Evolutionary conservation across 2,113 vertebrate genomes (phyloP).

Genomic region (Tretioscincus oriximinensis): DNA sequence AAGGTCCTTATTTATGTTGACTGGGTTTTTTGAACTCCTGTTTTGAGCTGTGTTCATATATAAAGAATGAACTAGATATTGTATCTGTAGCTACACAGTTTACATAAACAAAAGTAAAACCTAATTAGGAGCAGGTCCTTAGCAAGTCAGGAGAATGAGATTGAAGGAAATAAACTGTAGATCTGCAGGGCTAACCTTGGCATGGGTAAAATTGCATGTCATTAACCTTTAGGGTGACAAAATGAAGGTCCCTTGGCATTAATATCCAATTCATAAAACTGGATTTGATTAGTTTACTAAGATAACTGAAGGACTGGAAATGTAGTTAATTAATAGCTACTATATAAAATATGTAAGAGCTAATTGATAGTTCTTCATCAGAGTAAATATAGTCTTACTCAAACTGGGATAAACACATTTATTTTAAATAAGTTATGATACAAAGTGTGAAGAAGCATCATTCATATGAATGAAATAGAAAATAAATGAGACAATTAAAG

Average conservation of each 20-base stretch:
- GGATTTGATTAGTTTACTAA: not conserved
- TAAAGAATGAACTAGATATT: not conserved
- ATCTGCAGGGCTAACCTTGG: not conserved
- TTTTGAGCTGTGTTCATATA: not conserved
- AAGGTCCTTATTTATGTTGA: too few relatives aligned
- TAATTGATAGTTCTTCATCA: not conserved
- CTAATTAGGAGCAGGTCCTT: not conserved
- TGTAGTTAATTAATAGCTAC: not conserved
- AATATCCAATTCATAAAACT: not conserved
- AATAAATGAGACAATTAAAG: not conserved
- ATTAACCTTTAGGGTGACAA: not conserved
- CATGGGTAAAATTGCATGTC: not conserved
- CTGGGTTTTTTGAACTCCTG: too few relatives aligned
- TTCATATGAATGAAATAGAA: not conserved
- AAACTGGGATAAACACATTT: not conserved
- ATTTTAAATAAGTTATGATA: not conserved
- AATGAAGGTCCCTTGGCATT: not conserved
- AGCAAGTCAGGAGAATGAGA: not conserved
- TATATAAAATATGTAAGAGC: not conserved
- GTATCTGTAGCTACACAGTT: not conserved
- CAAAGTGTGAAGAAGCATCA: not conserved
- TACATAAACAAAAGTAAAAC: not conserved
- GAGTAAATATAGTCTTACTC: not conserved
- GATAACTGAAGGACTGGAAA: not conserved
- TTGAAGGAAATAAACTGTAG: not conserved